Conservation (phyloP, 2,888 invertebrate species). For the Hedya salicella region DNA sequence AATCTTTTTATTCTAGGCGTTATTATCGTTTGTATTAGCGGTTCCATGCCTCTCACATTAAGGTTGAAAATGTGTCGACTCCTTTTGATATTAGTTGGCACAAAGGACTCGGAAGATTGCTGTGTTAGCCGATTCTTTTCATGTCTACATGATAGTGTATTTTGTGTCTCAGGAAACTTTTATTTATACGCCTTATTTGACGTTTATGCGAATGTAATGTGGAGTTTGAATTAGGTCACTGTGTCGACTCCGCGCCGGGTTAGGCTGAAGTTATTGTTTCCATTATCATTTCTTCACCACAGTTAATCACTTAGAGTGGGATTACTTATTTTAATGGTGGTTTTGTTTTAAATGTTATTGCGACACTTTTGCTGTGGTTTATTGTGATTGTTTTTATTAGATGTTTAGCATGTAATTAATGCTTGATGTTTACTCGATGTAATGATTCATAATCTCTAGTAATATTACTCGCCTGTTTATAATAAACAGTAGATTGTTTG, state of each 20-base stretch:
- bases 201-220: constrained; percentile 4
- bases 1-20: constrained; percentile 5
- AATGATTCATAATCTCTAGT: too few relatives aligned
- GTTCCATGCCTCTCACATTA: constrained; percentile 1
- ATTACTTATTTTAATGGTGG: constrained; percentile 10
- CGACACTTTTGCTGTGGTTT: not conserved
- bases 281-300: constrained; percentile 20
- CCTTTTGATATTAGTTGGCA: not conserved
- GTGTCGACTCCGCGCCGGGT: constrained; percentile 9
- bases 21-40: not conserved
- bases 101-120: constrained; percentile 10
- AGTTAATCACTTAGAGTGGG: constrained; percentile 27
- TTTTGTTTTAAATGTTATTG: constrained; percentile 7
- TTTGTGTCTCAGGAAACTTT: constrained; percentile 5
- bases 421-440: too few relatives aligned
- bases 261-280: constrained; percentile 15
- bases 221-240: constrained; percentile 24
- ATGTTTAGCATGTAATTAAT: too few relatives aligned
- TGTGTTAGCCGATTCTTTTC: constrained; percentile 10
- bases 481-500: too few relatives aligned
- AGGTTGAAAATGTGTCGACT: constrained; percentile 1
- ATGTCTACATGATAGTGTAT: constrained; percentile 13
- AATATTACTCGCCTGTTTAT: too few relatives aligned
- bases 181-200: constrained; percentile 6
- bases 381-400: not conserved